Conservation (phyloP, 2,113 vertebrate species). For the Balaeniceps rex region DNA sequence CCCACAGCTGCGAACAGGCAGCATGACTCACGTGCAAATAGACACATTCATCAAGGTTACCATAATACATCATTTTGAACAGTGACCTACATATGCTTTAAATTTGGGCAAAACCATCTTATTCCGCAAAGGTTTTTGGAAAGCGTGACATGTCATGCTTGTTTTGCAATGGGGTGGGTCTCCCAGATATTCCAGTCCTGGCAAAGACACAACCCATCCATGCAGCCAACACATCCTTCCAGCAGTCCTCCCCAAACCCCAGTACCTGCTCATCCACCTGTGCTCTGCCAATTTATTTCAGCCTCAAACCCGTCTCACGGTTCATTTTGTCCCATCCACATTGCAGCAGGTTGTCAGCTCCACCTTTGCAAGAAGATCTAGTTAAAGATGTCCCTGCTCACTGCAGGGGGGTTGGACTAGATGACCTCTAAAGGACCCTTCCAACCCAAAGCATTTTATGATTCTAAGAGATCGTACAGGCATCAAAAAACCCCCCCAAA, state of each 20-base stretch:
- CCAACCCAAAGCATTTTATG: no score
- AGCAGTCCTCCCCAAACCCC: no score
- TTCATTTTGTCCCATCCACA: rapidly evolving
- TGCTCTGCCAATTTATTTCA: not conserved
- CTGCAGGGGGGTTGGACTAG: no score
- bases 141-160: rapidly evolving
- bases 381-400: no score
- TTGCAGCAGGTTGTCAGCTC: not conserved
- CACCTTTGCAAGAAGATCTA: no score
- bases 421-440: no score
- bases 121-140: not conserved
- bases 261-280: rapidly evolving
- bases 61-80: rapidly evolving
- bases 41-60: not conserved
- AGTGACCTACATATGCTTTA: not conserved
- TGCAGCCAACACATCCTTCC: not conserved
- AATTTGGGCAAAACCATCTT: not conserved
- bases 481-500: not conserved
- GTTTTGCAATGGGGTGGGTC: no score
- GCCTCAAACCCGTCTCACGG: not conserved
- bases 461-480: no score
- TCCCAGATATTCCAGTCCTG: not conserved
- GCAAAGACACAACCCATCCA: not conserved
- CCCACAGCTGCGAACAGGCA: not conserved
- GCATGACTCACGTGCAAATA: not conserved